Base-by-base conservation (phyloP, 2,113 vertebrate species). In the Poecilia latipinna region DNA sequence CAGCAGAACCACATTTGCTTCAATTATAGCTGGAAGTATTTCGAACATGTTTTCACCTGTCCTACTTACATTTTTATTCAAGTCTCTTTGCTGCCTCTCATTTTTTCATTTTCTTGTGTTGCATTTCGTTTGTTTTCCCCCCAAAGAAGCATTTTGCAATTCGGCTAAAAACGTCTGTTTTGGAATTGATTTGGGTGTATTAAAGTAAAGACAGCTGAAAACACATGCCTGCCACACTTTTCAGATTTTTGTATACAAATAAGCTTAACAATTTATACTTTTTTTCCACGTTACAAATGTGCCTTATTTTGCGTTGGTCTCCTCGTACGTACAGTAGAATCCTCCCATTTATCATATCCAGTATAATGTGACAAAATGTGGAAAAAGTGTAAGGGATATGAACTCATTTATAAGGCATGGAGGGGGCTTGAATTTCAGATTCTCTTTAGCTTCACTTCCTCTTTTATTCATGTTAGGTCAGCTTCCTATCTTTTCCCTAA, bases 401-500 rank as follows among this genome's bases (percentile, higher is more conserved):
- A 57, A n/a, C n/a, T 22, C 0, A 0, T n/a, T 57, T 57, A 8
- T 24, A 24, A 57, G 51, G 51, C 24, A 57, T 8, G 61, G n/a
- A 3, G 44, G 44, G 33, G n/a, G 26, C 1, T 77, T 17, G 66
- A 63, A 2, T 12, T 62, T 0, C 26, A 37, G 13, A 28, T 72
- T 62, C 12, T 42, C 22, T 57, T 37, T 24, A 72, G 12, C 31
- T 72, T 79, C 44, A 48, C 17, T 48, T 48, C 17, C 11, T 28
- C 26, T 54, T 76, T 61, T 75, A 0, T 8, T 54, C 12, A 8
- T 19, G 13, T 74, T 70, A 63, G 32, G 28, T 69, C 73, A 64
- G 65, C 35, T 54, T 64, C 71, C 84, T 63, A 70, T 72, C 15
- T 64, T 70, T 12, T 48, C 75, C 28, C 68, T 74, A 51, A 68